Evolutionary conservation across 2,797 vertebrate species (phyloP).

Genomic region (Morus bassanus): DNA sequence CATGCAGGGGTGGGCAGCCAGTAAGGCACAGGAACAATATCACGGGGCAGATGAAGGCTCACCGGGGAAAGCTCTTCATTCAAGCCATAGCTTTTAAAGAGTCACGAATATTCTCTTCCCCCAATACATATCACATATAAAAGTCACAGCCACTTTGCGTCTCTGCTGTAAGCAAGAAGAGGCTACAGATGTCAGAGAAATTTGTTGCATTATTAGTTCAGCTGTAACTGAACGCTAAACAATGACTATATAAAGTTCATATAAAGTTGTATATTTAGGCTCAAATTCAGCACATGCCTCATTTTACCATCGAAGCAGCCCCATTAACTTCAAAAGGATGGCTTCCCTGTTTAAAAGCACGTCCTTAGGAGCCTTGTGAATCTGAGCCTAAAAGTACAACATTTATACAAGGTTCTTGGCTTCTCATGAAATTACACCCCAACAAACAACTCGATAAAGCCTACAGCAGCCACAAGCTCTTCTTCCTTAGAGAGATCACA

Average conservation of each 20-base stretch:
- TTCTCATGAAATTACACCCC: background rate
- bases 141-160: background rate
- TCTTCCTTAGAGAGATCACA: background rate
- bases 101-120: background rate
- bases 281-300: background rate
- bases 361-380: background rate
- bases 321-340: background rate
- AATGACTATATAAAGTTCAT: background rate
- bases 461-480: background rate
- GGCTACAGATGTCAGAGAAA: background rate
- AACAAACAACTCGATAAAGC: background rate
- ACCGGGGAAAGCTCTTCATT: background rate
- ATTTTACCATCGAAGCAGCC: background rate
- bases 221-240: background rate
- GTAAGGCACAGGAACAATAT: rapidly evolving
- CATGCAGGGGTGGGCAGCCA: background rate
- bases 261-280: background rate
- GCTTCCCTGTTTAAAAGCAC: background rate
- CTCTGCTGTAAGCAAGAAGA: background rate
- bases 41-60: background rate
- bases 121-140: rapidly evolving
- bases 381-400: background rate
- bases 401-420: background rate
- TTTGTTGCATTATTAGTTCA: background rate
- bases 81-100: background rate